A percentile compares a stretch with the other conserved stretches of the same genome.
Conservation (phyloP, 2,888 invertebrate genomes). For the Pseudanteris insignis region DNA sequence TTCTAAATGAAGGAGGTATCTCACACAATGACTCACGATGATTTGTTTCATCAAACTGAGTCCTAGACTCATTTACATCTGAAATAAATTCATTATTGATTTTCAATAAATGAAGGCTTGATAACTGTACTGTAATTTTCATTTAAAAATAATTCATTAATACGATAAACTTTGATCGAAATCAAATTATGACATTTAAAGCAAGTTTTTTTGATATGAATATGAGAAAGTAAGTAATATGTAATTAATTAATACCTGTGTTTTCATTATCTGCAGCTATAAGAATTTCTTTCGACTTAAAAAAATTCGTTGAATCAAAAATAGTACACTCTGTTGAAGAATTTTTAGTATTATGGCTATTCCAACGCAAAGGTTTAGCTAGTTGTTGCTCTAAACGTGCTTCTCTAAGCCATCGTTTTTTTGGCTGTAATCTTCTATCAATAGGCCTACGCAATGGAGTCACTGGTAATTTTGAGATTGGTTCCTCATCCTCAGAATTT, state of each 20-base stretch:
- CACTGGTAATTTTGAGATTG: slow-evolving; percentile 53
- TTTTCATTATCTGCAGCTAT: slow-evolving; percentile 1
- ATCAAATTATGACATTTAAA: no score
- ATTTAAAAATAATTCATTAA: no score
- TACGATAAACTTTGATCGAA: no score
- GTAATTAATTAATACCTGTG: neutral
- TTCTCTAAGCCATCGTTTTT: slow-evolving; percentile 72
- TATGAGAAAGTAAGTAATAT: no score
- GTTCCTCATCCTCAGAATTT: slow-evolving; percentile 61
- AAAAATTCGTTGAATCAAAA: slow-evolving; percentile 9
- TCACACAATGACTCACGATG: slow-evolving; percentile 3
- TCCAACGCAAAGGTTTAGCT: slow-evolving; percentile 69
- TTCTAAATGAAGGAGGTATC: slow-evolving; percentile 9
- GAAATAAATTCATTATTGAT: neutral
- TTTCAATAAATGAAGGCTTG: no score
- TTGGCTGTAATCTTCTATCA: slow-evolving; percentile 67
- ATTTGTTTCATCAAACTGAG: neutral
- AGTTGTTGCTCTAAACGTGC: slow-evolving; percentile 68
- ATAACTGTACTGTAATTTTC: no score
- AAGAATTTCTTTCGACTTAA: slow-evolving; percentile 17
- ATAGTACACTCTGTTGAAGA: slow-evolving; percentile 5
- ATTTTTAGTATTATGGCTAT: slow-evolving; percentile 42
- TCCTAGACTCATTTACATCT: slow-evolving; percentile 1
- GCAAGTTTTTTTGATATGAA: no score
- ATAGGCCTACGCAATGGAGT: slow-evolving; percentile 59